phyloP scores from a whole-genome alignment of 2,113 vertebrate genomes.

The Hucho hucho region DNA sequence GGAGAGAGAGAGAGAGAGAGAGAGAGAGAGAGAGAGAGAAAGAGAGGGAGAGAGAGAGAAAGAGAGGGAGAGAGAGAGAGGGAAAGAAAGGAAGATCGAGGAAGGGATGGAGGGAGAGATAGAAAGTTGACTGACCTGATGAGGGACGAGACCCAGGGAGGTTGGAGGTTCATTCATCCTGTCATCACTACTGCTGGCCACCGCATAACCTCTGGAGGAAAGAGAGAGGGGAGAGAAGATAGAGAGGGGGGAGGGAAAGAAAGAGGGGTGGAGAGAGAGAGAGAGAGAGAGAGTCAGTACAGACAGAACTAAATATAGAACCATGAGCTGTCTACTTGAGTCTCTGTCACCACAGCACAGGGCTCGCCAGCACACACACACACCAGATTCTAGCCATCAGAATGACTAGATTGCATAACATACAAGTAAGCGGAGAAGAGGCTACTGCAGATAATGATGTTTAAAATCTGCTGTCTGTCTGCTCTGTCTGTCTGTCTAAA shows the following conservation, averaged over 20 bases:
- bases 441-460: neutral
- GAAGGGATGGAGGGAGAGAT: neutral
- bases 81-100: neutral
- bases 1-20: neutral
- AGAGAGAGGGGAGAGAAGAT: constrained; percentile 24
- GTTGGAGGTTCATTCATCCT: constrained; percentile 98
- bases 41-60: neutral
- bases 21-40: neutral
- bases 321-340: no score
- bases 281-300: neutral
- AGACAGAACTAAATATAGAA: neutral
- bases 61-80: no score
- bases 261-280: neutral
- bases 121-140: constrained; percentile 83
- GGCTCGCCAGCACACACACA: no score
- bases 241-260: constrained; percentile 24
- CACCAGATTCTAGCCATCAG: no score
- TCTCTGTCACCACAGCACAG: no score
- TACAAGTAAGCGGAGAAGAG: no score
- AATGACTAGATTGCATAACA: no score
- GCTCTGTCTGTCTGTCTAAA: neutral
- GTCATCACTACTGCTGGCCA: constrained; percentile 97
- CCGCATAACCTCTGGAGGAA: constrained; percentile 85
- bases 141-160: constrained; percentile 92
- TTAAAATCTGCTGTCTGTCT: neutral